Percentiles rank a stretch among this genome's conserved stretches.
Evolutionary conservation across 2,797 vertebrate species (phyloP).

Genomic region (Cephalopachus bancanus): DNA sequence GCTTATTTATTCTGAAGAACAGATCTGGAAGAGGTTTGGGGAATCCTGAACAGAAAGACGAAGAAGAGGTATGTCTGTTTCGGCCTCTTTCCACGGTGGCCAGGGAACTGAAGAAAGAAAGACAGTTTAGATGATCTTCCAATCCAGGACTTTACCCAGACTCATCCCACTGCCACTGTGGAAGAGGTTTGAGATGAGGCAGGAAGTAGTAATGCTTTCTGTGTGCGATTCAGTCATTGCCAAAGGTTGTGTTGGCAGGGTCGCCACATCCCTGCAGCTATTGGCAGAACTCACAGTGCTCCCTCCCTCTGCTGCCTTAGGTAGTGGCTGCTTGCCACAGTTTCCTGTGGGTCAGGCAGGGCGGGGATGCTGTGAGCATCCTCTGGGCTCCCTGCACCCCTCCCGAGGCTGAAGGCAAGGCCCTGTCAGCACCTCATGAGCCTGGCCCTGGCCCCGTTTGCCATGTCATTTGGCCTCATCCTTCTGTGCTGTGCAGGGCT

Average conservation of each 20-base stretch:
- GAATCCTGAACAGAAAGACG: not conserved
- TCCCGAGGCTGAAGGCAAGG: not conserved
- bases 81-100: not conserved
- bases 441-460: not conserved
- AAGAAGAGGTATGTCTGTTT: not conserved
- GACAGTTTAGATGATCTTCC: not conserved
- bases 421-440: rapidly evolving
- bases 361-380: not conserved
- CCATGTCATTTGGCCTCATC: not conserved
- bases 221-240: not conserved
- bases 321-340: not conserved
- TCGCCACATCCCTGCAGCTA: rapidly evolving
- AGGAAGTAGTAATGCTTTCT: not conserved
- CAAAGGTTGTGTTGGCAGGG: not conserved
- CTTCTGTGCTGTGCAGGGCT: not conserved
- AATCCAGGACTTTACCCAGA: not conserved
- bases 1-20: not conserved
- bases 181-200: not conserved
- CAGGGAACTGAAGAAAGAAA: not conserved
- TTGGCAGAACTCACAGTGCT: not conserved
- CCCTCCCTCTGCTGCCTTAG: not conserved
- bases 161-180: not conserved
- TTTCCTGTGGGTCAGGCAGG: not conserved
- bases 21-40: not conserved
- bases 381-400: rapidly evolving